These are phyloP conservation scores for Grammatotria lemairii DNA, from an alignment of 2,113 vertebrate genomes.

Conservation along the genomic window DNA sequence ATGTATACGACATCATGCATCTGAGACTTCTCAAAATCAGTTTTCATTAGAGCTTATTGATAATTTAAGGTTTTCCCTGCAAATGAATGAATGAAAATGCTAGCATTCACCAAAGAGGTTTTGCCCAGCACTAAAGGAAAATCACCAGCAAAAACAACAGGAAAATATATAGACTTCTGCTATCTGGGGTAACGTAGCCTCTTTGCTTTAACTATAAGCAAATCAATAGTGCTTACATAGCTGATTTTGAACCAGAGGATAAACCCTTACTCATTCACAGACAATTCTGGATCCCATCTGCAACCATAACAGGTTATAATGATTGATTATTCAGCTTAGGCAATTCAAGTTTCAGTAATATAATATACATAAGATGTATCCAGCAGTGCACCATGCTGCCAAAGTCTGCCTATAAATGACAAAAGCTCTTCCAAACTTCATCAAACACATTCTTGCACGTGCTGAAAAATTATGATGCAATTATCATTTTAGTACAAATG, in stretches of 20 bases:
- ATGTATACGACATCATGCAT: not conserved
- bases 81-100: not conserved
- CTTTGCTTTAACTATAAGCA: not conserved
- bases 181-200: not conserved
- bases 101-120: not conserved
- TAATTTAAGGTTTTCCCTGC: not conserved
- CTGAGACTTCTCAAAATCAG: not conserved
- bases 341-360: not conserved
- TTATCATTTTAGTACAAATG: not conserved
- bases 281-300: not conserved
- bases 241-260: not conserved
- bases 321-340: not conserved
- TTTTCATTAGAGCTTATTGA: not conserved
- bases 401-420: not conserved
- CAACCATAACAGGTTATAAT: not conserved
- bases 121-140: not conserved
- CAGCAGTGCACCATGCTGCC: not conserved
- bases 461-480: not conserved
- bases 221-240: not conserved
- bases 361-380: not conserved
- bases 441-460: not conserved
- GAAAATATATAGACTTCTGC: not conserved
- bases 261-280: not conserved
- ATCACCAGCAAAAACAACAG: not conserved
- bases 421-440: not conserved